These are phyloP conservation scores for Falco peregrinus DNA, from an alignment of 2,797 vertebrate genomes.

Conservation along the genomic window DNA sequence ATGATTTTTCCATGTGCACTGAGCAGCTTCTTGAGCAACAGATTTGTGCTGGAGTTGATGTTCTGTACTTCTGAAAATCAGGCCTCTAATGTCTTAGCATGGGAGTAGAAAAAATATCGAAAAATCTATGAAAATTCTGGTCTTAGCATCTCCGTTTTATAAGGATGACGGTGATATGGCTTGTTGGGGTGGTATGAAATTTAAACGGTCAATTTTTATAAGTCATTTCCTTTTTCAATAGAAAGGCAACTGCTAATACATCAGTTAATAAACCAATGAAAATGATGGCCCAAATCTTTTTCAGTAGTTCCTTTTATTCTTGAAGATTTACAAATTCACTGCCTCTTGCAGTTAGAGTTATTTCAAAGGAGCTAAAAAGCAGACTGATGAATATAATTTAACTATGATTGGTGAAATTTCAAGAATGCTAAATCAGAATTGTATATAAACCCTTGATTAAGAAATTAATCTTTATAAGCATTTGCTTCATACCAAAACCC, in stretches of 20 bases:
- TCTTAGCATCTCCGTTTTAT: not conserved
- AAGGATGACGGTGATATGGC: not conserved
- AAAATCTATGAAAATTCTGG: not conserved
- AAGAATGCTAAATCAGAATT: constrained; percentile 51
- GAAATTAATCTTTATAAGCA: constrained; percentile 56
- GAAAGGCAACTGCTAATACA: not conserved
- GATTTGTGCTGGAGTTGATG: not conserved
- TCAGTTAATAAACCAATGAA: not conserved
- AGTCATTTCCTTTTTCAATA: not conserved
- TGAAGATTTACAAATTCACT: constrained; percentile 18
- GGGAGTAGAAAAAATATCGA: not conserved
- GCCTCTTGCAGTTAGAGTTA: not conserved
- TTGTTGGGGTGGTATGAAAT: not conserved
- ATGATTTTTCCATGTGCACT: not conserved
- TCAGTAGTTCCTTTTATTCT: not conserved
- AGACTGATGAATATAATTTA: constrained; percentile 46
- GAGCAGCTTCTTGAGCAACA: not conserved
- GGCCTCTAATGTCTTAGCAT: not conserved
- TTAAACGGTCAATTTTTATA: not conserved
- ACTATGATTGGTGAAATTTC: constrained; percentile 40
- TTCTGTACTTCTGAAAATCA: not conserved
- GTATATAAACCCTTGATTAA: constrained; percentile 60
- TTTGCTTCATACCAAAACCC: constrained; percentile 19
- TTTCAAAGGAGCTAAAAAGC: constrained; percentile 20
- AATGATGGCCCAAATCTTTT: not conserved